phyloP scores from a whole-genome alignment of 2,888 invertebrate species.

The Calephelis perditalis region DNA sequence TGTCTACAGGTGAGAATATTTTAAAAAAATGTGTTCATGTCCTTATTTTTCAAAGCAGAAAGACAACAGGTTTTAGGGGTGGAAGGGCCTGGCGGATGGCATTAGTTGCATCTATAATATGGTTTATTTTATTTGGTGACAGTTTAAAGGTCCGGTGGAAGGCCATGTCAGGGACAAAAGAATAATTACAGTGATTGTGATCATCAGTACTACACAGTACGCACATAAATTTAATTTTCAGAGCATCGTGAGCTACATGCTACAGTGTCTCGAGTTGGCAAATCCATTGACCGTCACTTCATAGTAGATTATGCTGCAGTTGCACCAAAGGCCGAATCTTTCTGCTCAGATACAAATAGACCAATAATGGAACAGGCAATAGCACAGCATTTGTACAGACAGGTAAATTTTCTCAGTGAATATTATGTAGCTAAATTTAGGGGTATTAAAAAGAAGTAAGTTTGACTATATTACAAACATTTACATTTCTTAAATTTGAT shows the following conservation, averaged over 20 bases:
- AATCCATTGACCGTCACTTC: slow-evolving; percentile 97
- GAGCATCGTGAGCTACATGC: slow-evolving; percentile 72
- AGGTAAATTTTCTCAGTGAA: slow-evolving; percentile 65
- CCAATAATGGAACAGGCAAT: slow-evolving; percentile 84
- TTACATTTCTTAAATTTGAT: background rate
- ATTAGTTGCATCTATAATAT: too few species aligned
- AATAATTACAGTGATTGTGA: too few species aligned
- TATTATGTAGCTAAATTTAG: background rate
- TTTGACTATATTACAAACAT: too few species aligned
- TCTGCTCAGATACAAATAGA: slow-evolving; percentile 80
- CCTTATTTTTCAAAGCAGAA: too few species aligned
- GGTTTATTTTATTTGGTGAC: too few species aligned
- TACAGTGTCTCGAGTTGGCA: slow-evolving; percentile 94
- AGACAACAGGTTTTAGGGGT: too few species aligned
- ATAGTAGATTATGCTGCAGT: slow-evolving; percentile 94
- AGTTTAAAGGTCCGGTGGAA: too few species aligned
- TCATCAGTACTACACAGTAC: too few species aligned
- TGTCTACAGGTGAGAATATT: slow-evolving; percentile 83
- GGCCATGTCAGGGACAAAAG: too few species aligned
- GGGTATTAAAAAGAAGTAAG: too few species aligned
- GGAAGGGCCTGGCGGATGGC: too few species aligned
- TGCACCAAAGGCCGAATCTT: slow-evolving; percentile 88
- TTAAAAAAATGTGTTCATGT: too few species aligned
- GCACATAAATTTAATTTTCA: slow-evolving; percentile 33
- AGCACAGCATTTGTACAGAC: slow-evolving; percentile 96